These are phyloP conservation scores for Nephrotoma guestfalica DNA, from an alignment of 2,888 invertebrate genomes.

Conservation along the genomic window DNA sequence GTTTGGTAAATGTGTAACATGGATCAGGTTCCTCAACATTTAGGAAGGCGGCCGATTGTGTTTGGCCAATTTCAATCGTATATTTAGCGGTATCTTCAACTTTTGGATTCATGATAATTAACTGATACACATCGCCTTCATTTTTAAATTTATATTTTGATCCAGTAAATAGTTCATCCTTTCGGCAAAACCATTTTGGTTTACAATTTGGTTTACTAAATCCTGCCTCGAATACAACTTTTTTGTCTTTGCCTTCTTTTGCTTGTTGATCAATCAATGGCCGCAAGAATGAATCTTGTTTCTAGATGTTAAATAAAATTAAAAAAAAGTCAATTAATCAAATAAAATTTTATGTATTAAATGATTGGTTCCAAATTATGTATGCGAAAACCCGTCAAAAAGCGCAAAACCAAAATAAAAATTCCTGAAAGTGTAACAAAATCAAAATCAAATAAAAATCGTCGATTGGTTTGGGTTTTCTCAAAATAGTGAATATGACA, in stretches of 20 bases:
- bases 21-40: constrained; percentile 97
- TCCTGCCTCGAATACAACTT: constrained; percentile 81
- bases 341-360: background rate
- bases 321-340: background rate
- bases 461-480: background rate
- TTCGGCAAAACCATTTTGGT: constrained; percentile 82
- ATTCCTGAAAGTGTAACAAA: background rate
- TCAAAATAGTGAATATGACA: background rate
- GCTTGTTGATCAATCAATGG: constrained; percentile 88
- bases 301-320: constrained; percentile 40
- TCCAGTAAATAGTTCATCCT: constrained; percentile 91
- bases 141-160: constrained; percentile 92
- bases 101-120: constrained; percentile 81
- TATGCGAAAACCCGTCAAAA: background rate
- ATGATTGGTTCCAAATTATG: background rate
- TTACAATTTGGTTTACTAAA: constrained; percentile 95
- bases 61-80: constrained; percentile 84
- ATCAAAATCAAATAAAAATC: background rate
- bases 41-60: constrained; percentile 76
- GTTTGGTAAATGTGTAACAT: constrained; percentile 81
- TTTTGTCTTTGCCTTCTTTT: constrained; percentile 92
- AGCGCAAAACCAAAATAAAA: background rate
- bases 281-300: constrained; percentile 87
- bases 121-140: constrained; percentile 80
- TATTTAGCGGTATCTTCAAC: constrained; percentile 97